Evolutionary conservation across 2,113 vertebrate species (phyloP).

Genomic region (Lophius piscatorius): DNA sequence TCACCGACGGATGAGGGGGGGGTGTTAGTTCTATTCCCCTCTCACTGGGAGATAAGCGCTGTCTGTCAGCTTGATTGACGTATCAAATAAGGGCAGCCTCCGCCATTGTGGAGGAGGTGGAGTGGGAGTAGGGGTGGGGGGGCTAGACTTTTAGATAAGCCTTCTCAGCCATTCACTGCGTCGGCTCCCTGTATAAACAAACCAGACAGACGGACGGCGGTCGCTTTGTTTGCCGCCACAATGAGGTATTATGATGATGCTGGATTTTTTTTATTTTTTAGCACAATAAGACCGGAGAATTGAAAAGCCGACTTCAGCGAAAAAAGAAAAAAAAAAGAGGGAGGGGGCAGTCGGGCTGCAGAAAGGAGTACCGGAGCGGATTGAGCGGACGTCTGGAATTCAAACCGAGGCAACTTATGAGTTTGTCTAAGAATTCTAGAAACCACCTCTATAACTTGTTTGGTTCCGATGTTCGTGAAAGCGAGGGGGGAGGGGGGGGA

Average conservation of each 20-base stretch:
- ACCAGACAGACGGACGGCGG: conserved; percentile 18
- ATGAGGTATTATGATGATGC: conserved; percentile 26
- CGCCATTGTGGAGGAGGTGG: conserved; percentile 51
- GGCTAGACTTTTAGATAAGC: conserved; percentile 37
- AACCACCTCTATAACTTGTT: not conserved
- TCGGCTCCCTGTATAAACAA: conserved; percentile 50
- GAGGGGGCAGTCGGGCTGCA: not conserved
- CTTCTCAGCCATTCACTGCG: conserved; percentile 35
- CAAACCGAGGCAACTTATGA: not conserved
- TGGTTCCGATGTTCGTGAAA: not conserved
- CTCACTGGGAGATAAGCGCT: conserved; percentile 70
- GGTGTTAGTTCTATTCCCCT: conserved; percentile 58
- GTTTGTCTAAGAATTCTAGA: conserved; percentile 9
- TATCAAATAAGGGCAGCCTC: conserved; percentile 57
- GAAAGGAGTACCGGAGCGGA: conserved; percentile 7
- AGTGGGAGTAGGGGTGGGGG: no score
- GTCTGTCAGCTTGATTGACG: conserved; percentile 76
- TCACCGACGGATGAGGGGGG: conserved; percentile 43
- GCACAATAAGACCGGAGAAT: conserved; percentile 20
- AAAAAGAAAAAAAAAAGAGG: no score
- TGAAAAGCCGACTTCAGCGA: conserved; percentile 33
- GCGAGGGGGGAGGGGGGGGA: not conserved
- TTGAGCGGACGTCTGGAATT: conserved; percentile 13
- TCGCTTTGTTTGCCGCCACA: conserved; percentile 35
- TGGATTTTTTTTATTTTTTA: conserved; percentile 10